These are phyloP conservation scores for Cryptophagus acutangulus DNA, from an alignment of 2,888 invertebrate species.

Conservation along the genomic window DNA sequence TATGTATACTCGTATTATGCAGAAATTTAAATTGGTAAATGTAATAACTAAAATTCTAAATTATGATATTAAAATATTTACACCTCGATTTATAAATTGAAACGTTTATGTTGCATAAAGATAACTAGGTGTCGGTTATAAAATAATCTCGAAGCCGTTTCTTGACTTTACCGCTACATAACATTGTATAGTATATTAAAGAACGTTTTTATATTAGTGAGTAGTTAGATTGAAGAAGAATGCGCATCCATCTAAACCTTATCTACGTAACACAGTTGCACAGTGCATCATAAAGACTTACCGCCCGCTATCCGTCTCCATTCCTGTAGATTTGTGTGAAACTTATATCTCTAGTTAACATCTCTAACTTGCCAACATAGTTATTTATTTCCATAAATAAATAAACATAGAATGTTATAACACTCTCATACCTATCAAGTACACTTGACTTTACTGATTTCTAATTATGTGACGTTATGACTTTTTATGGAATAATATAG, in stretches of 20 bases:
- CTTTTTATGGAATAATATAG: too few relatives aligned
- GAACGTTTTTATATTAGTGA: constrained; percentile 7
- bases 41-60: too few relatives aligned
- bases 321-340: constrained; percentile 32
- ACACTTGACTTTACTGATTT: not conserved
- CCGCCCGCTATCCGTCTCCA: constrained; percentile 33
- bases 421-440: constrained; percentile 2
- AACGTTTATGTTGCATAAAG: too few relatives aligned
- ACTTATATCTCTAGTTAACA: constrained; percentile 28
- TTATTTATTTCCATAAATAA: constrained; percentile 23
- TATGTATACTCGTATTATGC: too few relatives aligned
- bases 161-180: not conserved
- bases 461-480: too few relatives aligned
- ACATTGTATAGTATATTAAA: constrained; percentile 6
- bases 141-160: not conserved
- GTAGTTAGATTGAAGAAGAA: constrained; percentile 14
- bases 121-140: too few relatives aligned
- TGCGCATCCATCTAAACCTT: constrained; percentile 34
- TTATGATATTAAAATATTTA: too few relatives aligned
- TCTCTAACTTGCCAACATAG: constrained; percentile 17
- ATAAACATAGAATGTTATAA: not conserved
- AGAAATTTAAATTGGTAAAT: too few relatives aligned
- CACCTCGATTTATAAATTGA: too few relatives aligned
- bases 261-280: constrained; percentile 38
- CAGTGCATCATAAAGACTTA: constrained; percentile 30